phyloP scores from a whole-genome alignment of 2,888 invertebrate species.

The Bombylius discolor region DNA sequence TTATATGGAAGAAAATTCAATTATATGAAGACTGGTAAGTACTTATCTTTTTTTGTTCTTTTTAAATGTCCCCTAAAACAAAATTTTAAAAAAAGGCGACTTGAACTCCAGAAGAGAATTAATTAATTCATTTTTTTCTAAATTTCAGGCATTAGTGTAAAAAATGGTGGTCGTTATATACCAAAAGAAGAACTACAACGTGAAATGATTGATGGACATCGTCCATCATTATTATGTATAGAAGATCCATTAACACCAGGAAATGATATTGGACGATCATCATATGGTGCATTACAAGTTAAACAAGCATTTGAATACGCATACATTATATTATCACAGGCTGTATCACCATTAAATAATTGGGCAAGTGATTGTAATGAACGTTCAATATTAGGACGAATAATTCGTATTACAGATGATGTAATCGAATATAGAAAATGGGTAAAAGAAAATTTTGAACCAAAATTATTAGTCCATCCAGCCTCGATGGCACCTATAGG shows the following conservation, averaged over 20 bases:
- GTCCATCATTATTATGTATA: constrained; percentile 88
- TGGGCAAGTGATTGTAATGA: constrained; percentile 43
- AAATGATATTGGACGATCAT: constrained; percentile 96
- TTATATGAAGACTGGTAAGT: constrained; percentile 72
- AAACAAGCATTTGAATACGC: constrained; percentile 96
- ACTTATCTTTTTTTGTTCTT: neutral
- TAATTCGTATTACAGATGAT: constrained; percentile 87
- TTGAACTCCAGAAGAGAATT: neutral
- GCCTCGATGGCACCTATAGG: constrained; percentile 23
- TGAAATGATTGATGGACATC: constrained; percentile 88
- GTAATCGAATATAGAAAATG: constrained; percentile 52
- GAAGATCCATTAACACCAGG: constrained; percentile 94
- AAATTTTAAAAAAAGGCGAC: constrained; percentile 86
- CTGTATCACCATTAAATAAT: constrained; percentile 45
- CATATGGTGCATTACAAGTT: constrained; percentile 61
- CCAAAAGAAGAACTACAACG: constrained; percentile 86
- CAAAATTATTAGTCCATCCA: constrained; percentile 26
- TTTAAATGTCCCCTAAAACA: constrained; percentile 34
- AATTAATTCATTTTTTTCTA: neutral
- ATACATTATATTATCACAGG: constrained; percentile 68
- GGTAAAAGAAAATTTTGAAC: constrained; percentile 36
- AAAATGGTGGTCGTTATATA: constrained; percentile 86
- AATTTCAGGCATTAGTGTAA: constrained; percentile 57
- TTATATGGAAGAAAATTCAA: constrained; percentile 93
- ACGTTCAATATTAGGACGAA: constrained; percentile 69